phyloP scores from a whole-genome alignment of 2,113 vertebrate genomes.

The Acinonyx jubatus region DNA sequence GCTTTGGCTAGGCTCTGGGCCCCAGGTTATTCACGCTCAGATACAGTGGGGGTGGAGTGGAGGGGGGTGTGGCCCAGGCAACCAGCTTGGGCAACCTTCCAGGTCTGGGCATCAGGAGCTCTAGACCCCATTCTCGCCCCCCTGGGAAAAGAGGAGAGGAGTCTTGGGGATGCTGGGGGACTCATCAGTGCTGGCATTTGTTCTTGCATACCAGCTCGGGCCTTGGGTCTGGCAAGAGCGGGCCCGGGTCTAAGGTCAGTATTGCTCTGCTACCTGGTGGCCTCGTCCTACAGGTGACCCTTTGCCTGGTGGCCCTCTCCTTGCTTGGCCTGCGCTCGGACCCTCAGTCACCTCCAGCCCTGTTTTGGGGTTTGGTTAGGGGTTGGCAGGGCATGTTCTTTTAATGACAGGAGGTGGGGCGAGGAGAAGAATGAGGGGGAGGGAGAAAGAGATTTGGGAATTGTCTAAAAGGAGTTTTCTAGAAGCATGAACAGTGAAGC shows the following conservation, averaged over 20 bases:
- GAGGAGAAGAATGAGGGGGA: not conserved
- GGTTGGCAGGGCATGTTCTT: not conserved
- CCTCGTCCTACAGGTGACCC: not conserved
- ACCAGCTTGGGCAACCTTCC: not conserved
- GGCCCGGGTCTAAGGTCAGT: not conserved
- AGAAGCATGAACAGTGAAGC: not conserved
- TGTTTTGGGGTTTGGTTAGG: not conserved
- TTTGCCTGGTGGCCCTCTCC: not conserved
- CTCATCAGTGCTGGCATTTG: not conserved
- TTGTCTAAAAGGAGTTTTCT: not conserved
- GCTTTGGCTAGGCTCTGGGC: not conserved
- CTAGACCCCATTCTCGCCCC: not conserved
- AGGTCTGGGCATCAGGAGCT: not conserved
- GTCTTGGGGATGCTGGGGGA: not conserved
- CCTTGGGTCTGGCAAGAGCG: not conserved
- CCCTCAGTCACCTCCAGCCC: not conserved
- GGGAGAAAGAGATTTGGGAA: not conserved
- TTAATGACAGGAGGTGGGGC: not conserved
- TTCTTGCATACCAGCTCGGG: not conserved
- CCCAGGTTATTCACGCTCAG: not conserved
- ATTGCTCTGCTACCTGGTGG: not conserved
- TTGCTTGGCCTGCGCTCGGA: not conserved
- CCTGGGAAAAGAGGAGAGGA: not conserved
- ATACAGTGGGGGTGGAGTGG: not conserved
- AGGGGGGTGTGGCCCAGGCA: accelerated